These are phyloP conservation scores for Forbesichthys papilliferus DNA, from an alignment of 2,113 vertebrate genomes.

Conservation along the genomic window DNA sequence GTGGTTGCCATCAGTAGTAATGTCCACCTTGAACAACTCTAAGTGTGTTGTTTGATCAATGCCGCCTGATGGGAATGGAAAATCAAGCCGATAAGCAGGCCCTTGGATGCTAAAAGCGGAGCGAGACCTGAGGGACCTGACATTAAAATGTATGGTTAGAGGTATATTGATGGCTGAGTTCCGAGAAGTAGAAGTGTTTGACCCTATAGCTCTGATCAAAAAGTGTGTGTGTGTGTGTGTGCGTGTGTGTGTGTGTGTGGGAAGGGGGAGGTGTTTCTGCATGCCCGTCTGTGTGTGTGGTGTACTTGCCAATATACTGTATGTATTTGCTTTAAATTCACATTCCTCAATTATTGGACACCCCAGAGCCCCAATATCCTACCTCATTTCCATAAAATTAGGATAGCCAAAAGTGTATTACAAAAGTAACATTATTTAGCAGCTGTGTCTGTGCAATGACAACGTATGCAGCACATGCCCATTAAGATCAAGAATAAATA, in stretches of 20 bases:
- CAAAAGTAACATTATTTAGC: too few species aligned
- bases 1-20: slow-evolving; percentile 77
- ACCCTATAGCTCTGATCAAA: slow-evolving; percentile 51
- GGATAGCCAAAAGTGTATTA: too few species aligned
- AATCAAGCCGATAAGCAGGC: slow-evolving; percentile 77
- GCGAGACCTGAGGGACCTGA: slow-evolving; percentile 63
- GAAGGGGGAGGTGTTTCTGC: neutral
- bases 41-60: slow-evolving; percentile 78
- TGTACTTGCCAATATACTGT: neutral
- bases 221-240: slow-evolving; percentile 12
- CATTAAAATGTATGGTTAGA: slow-evolving; percentile 69
- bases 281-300: neutral
- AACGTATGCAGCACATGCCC: too few species aligned
- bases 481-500: neutral
- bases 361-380: too few species aligned
- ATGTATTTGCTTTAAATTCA: neutral
- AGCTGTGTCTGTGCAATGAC: too few species aligned
- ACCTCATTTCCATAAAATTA: too few species aligned
- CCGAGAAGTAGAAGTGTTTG: slow-evolving; percentile 70
- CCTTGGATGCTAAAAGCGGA: slow-evolving; percentile 76
- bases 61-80: slow-evolving; percentile 75
- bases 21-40: slow-evolving; percentile 75
- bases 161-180: slow-evolving; percentile 67
- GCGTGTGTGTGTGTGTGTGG: slow-evolving; percentile 5
- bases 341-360: too few species aligned